Evolutionary conservation across 2,888 invertebrate genomes (phyloP).

Genomic region (Agriotes lineatus): DNA sequence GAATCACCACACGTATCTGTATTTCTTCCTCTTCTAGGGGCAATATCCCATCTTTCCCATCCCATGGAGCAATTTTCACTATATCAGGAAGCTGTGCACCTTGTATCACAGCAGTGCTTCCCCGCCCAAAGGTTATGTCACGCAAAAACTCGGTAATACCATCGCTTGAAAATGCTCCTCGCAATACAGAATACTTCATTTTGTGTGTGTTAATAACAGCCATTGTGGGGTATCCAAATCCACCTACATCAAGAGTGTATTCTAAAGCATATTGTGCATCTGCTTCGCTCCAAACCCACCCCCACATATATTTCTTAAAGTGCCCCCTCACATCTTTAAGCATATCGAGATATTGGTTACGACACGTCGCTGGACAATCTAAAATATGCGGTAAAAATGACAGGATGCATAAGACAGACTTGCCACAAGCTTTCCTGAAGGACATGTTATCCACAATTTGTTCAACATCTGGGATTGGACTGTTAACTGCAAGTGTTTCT

Average conservation of each 20-base stretch:
- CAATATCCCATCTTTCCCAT: constrained; percentile 92
- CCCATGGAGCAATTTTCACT: constrained; percentile 82
- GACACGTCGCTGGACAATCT: constrained; percentile 93
- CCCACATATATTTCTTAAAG: constrained; percentile 94
- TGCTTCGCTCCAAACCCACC: constrained; percentile 98
- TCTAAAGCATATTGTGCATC: constrained; percentile 88
- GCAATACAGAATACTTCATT: constrained; percentile 93
- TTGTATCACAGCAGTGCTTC: constrained; percentile 87
- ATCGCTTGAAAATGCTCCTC: constrained; percentile 93
- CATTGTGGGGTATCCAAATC: constrained; percentile 98
- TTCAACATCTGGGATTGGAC: constrained; percentile 88
- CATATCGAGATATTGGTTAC: constrained; percentile 83
- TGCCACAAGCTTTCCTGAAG: constrained; percentile 81
- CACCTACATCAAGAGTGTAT: constrained; percentile 93
- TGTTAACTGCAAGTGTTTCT: constrained; percentile 86
- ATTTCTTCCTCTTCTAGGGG: constrained; percentile 91
- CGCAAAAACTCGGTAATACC: constrained; percentile 94
- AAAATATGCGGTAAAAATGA: constrained; percentile 95
- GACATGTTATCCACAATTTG: constrained; percentile 73
- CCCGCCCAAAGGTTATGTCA: constrained; percentile 91
- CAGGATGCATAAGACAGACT: constrained; percentile 90
- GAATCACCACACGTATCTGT: no score
- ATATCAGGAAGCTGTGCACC: constrained; percentile 85
- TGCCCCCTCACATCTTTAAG: constrained; percentile 85
- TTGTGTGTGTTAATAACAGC: constrained; percentile 97